Evolutionary conservation across 2,797 vertebrate species (phyloP).

Genomic region (Urophycis tenuis): DNA sequence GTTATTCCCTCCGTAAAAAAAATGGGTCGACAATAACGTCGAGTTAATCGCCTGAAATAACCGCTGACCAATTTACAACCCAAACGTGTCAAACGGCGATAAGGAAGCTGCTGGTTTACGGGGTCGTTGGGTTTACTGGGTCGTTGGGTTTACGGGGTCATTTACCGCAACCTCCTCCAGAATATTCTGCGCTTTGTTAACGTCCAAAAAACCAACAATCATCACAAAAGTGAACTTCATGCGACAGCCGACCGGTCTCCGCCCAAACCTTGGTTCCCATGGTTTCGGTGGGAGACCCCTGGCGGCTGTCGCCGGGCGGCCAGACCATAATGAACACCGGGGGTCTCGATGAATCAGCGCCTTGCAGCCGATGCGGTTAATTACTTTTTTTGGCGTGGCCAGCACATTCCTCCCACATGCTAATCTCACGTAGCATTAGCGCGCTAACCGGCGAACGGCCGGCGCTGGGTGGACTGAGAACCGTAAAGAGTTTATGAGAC

Average conservation of each 20-base stretch:
- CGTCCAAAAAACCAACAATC: background rate
- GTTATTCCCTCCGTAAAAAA: too few relatives aligned
- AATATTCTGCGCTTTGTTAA: slow-evolving; percentile 17
- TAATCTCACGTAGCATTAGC: slow-evolving; percentile 61
- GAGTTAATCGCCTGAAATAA: background rate
- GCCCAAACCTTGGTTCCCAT: background rate
- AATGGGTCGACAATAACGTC: too few relatives aligned
- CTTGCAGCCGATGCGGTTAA: slow-evolving; percentile 28
- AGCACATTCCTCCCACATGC: slow-evolving; percentile 31
- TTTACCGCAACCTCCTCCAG: background rate
- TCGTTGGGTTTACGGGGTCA: too few relatives aligned
- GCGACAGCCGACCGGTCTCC: too few relatives aligned
- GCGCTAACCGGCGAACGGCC: slow-evolving; percentile 33
- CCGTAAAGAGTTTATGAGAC: slow-evolving; percentile 65
- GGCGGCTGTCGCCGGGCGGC: slow-evolving; percentile 9
- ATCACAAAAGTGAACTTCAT: too few relatives aligned
- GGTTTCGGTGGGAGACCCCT: background rate
- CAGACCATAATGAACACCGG: slow-evolving; percentile 41
- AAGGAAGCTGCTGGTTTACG: background rate
- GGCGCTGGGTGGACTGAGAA: slow-evolving; percentile 53
- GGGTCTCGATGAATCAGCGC: slow-evolving; percentile 46
- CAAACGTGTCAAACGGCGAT: too few relatives aligned
- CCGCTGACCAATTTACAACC: background rate
- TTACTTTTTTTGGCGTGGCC: too few relatives aligned
- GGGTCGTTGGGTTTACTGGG: too few relatives aligned